These are phyloP conservation scores for Oryzias melastigma DNA, from an alignment of 2,113 vertebrate genomes.

Conservation along the genomic window DNA sequence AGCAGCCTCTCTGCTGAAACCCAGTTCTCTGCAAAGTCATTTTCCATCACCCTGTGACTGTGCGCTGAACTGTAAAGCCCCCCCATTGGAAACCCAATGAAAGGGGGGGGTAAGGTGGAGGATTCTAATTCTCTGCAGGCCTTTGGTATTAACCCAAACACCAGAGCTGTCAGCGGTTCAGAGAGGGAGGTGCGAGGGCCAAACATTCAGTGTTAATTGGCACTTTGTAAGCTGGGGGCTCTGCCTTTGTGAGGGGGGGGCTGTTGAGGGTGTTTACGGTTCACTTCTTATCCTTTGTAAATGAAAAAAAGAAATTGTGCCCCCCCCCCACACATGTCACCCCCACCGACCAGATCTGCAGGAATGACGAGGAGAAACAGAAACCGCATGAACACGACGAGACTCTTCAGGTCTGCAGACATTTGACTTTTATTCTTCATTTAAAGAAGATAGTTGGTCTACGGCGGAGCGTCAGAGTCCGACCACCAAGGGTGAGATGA, in stretches of 20 bases:
- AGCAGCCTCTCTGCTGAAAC: slow-evolving; percentile 70
- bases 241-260: slow-evolving; percentile 74
- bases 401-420: no score
- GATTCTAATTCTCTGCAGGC: slow-evolving; percentile 84
- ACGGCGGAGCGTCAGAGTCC: no score
- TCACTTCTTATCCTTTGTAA: slow-evolving; percentile 84
- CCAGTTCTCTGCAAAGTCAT: slow-evolving; percentile 84
- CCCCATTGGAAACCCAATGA: slow-evolving; percentile 82
- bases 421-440: no score
- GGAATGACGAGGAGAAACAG: no score
- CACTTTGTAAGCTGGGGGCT: slow-evolving; percentile 80
- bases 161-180: slow-evolving; percentile 81
- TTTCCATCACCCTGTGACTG: slow-evolving; percentile 84
- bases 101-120: slow-evolving; percentile 75
- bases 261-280: slow-evolving; percentile 82
- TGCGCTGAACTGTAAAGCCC: slow-evolving; percentile 85
- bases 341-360: slow-evolving; percentile 43
- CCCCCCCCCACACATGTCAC: slow-evolving; percentile 69
- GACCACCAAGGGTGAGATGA: no score
- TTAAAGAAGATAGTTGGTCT: no score
- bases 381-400: no score
- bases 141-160: slow-evolving; percentile 87
- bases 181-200: slow-evolving; percentile 80
- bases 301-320: slow-evolving; percentile 73
- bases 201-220: slow-evolving; percentile 85